Evolutionary conservation across 2,797 vertebrate genomes (phyloP), one percentile per base, ranked within the genome.

Genomic region (Poeciliopsis infans): DNA sequence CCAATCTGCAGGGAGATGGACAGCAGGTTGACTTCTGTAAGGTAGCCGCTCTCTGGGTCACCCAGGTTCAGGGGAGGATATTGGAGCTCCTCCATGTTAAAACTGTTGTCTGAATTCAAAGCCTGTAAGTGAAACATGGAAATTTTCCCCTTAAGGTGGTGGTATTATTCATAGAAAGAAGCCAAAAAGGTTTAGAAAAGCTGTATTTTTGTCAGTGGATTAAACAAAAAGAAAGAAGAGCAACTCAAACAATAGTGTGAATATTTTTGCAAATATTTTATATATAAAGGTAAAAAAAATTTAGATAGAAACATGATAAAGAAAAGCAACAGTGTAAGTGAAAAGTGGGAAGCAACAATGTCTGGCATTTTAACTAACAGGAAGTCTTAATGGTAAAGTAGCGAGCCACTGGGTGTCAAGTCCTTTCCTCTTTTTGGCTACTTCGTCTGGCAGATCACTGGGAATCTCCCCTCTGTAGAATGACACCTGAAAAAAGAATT

Each of bases 381-480:
- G 97, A 86, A 99, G 95, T 92, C 95, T 97, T 81, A 99, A 94
- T 7, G 97, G 98, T 81, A 99, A 93, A 0, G 98, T 99, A 72
- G 98, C 96, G 1, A 99, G 96, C 98, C 98, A 99, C 68, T 96
- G 95, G 82, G 91, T 93, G 61, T 98, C 96, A 0, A 85, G 81
- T 33, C 95, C 97, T 92, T 96, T 98, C 87, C 96, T 96, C 92
- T 95, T 98, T 82, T 88, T 95, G 18, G 91, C 94, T 72, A 97
- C 95, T 84, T 97, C 97, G 86, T 96, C 94, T 31, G 98, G 97
- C 12, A 99, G 86, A 81, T 89, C 90, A 25, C 82, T 83, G 0
- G 98, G 97, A 91, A 97, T 91, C 25, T 96, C 94, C 1, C 97
- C 98, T 90, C 98, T 94, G 84, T 99, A 99, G 92, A 99, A 99